A percentile compares a stretch with the other conserved stretches of the same genome.
phyloP scores from a whole-genome alignment of 2,113 vertebrate species.

The Silurus asotus region DNA sequence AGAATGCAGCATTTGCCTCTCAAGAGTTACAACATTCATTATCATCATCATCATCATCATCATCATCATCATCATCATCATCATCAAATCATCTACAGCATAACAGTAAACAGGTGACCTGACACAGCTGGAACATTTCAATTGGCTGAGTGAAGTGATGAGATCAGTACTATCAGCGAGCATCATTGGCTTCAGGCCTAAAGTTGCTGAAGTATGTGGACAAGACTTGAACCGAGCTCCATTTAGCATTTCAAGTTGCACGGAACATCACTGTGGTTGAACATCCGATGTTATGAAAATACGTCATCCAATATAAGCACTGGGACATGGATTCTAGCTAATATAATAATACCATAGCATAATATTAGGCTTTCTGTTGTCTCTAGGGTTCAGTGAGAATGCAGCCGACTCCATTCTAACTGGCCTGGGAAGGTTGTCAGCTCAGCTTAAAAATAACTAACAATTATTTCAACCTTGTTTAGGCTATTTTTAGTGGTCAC shows the following conservation, averaged over 20 bases:
- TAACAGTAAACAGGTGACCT: constrained; percentile 39
- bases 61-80: not conserved
- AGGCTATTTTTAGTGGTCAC: constrained; percentile 11
- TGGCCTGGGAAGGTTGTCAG: constrained; percentile 15
- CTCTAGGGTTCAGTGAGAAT: constrained; percentile 13
- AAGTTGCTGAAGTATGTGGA: constrained; percentile 2
- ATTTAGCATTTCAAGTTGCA: not conserved
- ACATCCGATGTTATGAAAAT: not conserved
- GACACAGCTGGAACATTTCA: constrained; percentile 41
- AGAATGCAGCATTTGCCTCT: not conserved
- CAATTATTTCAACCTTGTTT: constrained; percentile 22
- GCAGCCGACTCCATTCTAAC: constrained; percentile 1
- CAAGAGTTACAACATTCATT: not conserved
- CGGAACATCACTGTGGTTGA: not conserved
- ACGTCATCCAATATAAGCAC: constrained; percentile 10
- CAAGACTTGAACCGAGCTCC: not conserved
- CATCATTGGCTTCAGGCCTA: not conserved
- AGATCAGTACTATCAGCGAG: constrained; percentile 11
- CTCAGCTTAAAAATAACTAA: constrained; percentile 16
- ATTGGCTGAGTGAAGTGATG: constrained; percentile 14
- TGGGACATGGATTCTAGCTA: constrained; percentile 7
- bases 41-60: constrained; percentile 9
- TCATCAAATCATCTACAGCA: constrained; percentile 15
- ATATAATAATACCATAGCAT: constrained; percentile 23
- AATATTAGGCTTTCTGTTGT: constrained; percentile 24